Conservation (phyloP, 2,888 invertebrate species). For the Fragum fragum region DNA sequence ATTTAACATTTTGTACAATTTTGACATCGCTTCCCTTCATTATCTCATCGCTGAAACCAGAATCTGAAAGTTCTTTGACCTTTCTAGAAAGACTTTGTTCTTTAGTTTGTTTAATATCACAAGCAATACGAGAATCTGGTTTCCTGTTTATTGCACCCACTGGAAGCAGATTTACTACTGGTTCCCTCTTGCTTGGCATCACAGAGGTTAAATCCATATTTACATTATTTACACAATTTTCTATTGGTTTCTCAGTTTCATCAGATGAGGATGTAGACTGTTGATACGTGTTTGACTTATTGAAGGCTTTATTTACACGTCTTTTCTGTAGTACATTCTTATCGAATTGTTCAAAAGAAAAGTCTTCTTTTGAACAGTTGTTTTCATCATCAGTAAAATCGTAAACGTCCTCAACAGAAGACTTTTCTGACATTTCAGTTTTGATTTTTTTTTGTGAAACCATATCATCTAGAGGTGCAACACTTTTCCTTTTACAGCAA, state of each 20-base stretch:
- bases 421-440: not conserved
- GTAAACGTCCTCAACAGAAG: slow-evolving; percentile 36
- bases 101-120: slow-evolving; percentile 14
- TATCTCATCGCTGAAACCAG: not conserved
- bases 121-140: not conserved
- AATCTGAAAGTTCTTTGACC: not conserved
- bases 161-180: not conserved
- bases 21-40: not conserved
- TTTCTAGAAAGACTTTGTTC: not conserved
- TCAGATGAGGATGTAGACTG: not conserved
- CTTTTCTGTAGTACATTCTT: slow-evolving; percentile 48
- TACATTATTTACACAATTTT: slow-evolving; percentile 9
- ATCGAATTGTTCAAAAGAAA: slow-evolving; percentile 44
- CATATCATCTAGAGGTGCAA: not conserved
- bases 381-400: slow-evolving; percentile 36
- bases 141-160: not conserved
- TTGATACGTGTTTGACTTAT: not conserved
- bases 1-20: not conserved
- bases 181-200: not conserved
- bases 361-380: slow-evolving; percentile 2
- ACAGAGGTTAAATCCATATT: not conserved
- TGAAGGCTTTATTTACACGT: not conserved
- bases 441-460: not conserved
- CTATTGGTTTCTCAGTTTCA: not conserved
- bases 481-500: not conserved